Conservation (phyloP, 2,888 invertebrate species). For the Leptinotarsa juncta region DNA sequence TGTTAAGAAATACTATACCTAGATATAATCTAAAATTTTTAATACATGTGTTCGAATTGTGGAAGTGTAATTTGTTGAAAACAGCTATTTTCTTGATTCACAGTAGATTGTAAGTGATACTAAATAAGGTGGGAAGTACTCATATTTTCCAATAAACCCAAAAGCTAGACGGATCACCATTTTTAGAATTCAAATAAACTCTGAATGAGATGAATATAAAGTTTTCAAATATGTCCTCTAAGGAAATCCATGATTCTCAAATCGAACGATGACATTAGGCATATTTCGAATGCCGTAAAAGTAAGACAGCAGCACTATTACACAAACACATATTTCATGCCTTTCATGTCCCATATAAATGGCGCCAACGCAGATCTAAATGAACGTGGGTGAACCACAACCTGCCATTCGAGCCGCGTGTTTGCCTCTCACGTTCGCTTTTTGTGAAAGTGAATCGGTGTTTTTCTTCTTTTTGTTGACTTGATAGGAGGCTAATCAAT, state of each 20-base stretch:
- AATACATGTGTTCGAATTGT: too few species aligned
- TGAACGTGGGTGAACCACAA: constrained; percentile 34
- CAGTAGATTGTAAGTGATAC: too few species aligned
- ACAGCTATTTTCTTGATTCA: too few species aligned
- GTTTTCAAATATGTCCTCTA: background rate
- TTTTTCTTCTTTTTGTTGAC: constrained; percentile 10
- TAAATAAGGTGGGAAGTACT: too few species aligned
- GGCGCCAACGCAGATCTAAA: constrained; percentile 40
- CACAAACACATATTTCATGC: constrained; percentile 32
- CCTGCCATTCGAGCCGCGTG: constrained; percentile 12
- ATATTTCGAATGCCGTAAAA: constrained; percentile 25
- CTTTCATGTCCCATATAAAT: constrained; percentile 37
- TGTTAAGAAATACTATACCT: too few species aligned
- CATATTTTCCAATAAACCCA: too few species aligned
- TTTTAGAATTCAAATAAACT: too few species aligned
- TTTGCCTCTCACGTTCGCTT: constrained; percentile 14
- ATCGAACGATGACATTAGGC: background rate
- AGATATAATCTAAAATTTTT: too few species aligned
- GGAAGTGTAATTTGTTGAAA: too few species aligned
- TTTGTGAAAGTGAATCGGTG: constrained; percentile 16
- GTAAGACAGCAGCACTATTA: constrained; percentile 31
- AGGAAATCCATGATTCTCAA: background rate
- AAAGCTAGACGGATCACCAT: too few species aligned
- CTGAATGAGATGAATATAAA: too few species aligned
- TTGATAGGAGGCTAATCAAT: background rate